phyloP scores from a whole-genome alignment of 2,113 vertebrate genomes.

The Calypte anna region DNA sequence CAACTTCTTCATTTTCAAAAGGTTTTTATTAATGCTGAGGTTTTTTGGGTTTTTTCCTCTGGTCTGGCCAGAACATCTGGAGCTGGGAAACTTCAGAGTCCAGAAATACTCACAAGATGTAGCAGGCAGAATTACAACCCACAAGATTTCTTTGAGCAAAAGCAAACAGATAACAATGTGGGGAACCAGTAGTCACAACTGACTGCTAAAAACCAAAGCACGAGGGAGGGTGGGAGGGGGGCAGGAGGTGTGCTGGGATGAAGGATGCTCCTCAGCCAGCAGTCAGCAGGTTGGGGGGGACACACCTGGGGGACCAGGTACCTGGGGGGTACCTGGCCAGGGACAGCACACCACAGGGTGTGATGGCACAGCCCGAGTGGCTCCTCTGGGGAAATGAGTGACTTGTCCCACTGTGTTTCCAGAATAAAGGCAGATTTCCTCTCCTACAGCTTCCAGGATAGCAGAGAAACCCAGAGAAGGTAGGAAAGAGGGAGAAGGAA shows the following conservation, averaged over 20 bases:
- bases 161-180: conserved; percentile 41
- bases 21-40: conserved; percentile 70
- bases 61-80: conserved; percentile 73
- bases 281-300: neutral
- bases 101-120: conserved; percentile 54
- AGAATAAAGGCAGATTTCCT: neutral
- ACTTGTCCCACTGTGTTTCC: neutral
- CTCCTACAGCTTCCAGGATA: neutral
- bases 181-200: conserved; percentile 43
- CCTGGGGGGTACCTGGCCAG: neutral
- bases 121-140: conserved; percentile 56
- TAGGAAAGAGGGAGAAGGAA: neutral
- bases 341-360: neutral
- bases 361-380: neutral
- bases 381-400: neutral
- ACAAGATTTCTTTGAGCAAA: conserved; percentile 28
- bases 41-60: conserved; percentile 13
- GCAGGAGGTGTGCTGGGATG: neutral
- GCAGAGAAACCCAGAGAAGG: neutral
- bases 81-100: conserved; percentile 65
- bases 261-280: accelerated
- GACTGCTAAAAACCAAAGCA: neutral
- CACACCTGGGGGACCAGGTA: accelerated
- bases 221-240: neutral
- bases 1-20: conserved; percentile 45